phyloP scores from a whole-genome alignment of 2,113 vertebrate species.

The Upupa epops region DNA sequence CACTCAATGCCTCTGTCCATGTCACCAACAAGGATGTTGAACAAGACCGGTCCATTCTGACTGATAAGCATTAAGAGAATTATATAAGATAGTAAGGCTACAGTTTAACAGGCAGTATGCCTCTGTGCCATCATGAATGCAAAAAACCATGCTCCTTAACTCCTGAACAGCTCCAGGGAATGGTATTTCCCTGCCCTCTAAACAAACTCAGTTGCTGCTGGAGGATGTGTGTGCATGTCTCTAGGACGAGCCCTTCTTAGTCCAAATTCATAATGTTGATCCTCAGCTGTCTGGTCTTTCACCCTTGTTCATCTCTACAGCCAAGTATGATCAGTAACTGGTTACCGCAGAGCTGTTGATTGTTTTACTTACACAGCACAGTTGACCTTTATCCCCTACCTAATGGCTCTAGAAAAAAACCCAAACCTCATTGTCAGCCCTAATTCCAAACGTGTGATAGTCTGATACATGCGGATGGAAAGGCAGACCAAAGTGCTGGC shows the following conservation, averaged over 20 bases:
- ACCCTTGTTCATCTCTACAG: neutral
- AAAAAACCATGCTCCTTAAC: neutral
- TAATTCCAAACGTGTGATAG: neutral
- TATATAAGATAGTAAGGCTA: neutral
- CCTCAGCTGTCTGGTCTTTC: neutral
- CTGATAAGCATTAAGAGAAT: neutral
- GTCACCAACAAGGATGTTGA: no score
- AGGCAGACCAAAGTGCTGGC: neutral
- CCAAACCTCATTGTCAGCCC: neutral
- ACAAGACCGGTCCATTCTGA: no score
- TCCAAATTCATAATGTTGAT: neutral
- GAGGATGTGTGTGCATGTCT: neutral
- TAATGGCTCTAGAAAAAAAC: neutral
- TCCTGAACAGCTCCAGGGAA: neutral
- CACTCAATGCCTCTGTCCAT: no score
- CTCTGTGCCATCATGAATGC: neutral
- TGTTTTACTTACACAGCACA: neutral
- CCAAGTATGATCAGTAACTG: fast-evolving
- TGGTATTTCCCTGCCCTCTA: neutral
- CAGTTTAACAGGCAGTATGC: no score
- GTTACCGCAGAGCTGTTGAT: neutral
- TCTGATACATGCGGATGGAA: neutral
- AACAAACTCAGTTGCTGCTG: neutral
- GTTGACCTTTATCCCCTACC: neutral
- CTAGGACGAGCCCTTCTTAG: neutral